Conservation (phyloP, 2,888 invertebrate genomes). For the Gerris lacustris region DNA sequence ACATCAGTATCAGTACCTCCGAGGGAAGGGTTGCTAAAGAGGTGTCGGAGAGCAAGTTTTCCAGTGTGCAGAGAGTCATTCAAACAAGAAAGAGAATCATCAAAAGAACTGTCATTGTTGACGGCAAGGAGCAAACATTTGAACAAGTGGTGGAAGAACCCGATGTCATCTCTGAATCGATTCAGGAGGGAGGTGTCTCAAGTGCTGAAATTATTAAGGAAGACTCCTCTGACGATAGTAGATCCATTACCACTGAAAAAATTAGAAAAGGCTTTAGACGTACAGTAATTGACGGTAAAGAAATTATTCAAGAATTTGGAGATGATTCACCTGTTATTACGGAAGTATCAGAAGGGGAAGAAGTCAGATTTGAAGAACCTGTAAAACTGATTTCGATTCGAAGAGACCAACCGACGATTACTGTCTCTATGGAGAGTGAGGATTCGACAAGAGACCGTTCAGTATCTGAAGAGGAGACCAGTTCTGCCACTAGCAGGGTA, state of each 20-base stretch:
- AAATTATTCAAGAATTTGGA: slow-evolving; percentile 16
- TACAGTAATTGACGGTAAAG: slow-evolving; percentile 9
- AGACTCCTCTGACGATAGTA: neutral
- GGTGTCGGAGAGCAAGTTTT: neutral
- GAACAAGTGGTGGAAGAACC: slow-evolving; percentile 79
- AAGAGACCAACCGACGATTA: neutral
- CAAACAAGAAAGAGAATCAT: slow-evolving; percentile 53
- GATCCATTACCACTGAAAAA: neutral
- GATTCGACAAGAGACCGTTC: neutral
- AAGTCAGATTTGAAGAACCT: neutral
- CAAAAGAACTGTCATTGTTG: slow-evolving; percentile 60
- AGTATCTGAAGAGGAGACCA: neutral
- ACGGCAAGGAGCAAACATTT: slow-evolving; percentile 70
- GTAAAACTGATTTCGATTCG: neutral
- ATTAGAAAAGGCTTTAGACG: neutral
- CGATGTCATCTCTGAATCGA: slow-evolving; percentile 39
- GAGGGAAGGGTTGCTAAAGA: neutral
- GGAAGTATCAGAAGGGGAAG: slow-evolving; percentile 11
- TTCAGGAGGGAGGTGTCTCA: neutral
- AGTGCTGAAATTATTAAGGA: neutral
- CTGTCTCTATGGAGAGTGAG: neutral
- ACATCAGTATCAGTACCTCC: neutral
- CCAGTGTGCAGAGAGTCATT: slow-evolving; percentile 10
- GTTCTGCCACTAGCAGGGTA: neutral
- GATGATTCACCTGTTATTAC: slow-evolving; percentile 14